These are phyloP conservation scores for Alethe castanea DNA, from an alignment of 2,113 vertebrate genomes.

Conservation along the genomic window DNA sequence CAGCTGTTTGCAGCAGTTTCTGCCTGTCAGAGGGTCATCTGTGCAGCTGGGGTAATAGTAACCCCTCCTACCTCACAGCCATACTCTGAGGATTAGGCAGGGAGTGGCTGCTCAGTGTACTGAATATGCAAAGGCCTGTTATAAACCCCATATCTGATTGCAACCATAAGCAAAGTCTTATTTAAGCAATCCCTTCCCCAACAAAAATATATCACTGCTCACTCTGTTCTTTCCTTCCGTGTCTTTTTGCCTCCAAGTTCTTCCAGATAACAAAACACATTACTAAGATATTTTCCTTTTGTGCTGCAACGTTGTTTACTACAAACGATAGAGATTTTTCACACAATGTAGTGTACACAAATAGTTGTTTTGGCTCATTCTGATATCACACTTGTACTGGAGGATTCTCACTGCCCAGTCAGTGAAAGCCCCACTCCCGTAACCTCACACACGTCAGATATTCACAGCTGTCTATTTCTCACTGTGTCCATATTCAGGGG, in stretches of 20 bases:
- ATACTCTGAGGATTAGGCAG: background rate
- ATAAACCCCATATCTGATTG: background rate
- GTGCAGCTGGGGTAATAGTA: background rate
- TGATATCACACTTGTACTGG: background rate
- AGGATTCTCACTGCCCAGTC: background rate
- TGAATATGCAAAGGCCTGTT: constrained; percentile 35
- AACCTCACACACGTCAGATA: background rate
- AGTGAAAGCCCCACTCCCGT: background rate
- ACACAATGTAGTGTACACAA: background rate
- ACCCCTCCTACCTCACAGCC: background rate
- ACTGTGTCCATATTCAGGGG: background rate
- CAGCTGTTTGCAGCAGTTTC: background rate
- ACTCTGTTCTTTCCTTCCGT: background rate
- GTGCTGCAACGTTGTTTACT: background rate
- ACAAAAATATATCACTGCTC: background rate
- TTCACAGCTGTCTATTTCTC: background rate
- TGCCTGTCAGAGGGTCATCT: background rate
- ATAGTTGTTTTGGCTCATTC: background rate
- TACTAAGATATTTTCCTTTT: background rate
- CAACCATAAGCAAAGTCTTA: background rate
- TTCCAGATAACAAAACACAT: background rate
- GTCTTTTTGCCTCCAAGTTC: background rate
- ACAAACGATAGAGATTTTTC: background rate
- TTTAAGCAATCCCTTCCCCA: constrained; percentile 3
- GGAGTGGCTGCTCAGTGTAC: background rate